phyloP scores from a whole-genome alignment of 2,888 invertebrate genomes.

The Entomobrya proxima region DNA sequence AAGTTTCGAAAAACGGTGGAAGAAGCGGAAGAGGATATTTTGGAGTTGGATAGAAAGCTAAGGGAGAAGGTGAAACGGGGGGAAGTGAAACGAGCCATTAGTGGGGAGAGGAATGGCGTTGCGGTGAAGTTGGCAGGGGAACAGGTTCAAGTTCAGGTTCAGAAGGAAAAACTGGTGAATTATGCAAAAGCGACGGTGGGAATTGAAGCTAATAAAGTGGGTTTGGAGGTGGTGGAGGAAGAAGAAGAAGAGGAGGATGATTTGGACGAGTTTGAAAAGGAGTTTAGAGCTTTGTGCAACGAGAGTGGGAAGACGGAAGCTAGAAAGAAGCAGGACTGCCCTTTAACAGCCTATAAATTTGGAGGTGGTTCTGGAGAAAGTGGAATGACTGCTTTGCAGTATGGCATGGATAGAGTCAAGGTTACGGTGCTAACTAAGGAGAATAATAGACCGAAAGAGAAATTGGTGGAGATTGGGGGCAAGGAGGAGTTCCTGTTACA shows the following conservation, averaged over 20 bases:
- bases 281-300: neutral
- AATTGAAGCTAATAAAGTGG: neutral
- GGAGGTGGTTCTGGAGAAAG: neutral
- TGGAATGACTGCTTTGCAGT: neutral
- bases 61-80: slow-evolving; percentile 38
- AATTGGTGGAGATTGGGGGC: neutral
- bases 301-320: neutral
- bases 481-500: slow-evolving; percentile 18
- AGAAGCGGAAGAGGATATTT: slow-evolving; percentile 89
- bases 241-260: neutral
- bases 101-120: neutral
- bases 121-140: neutral
- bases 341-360: neutral
- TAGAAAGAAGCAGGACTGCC: neutral
- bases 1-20: slow-evolving; percentile 86
- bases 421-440: slow-evolving; percentile 30
- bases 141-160: too few species aligned
- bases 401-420: neutral
- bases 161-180: neutral
- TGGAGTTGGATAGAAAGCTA: slow-evolving; percentile 82
- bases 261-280: neutral
- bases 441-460: slow-evolving; percentile 26
- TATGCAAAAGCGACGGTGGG: neutral
- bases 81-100: neutral
- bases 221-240: neutral